Conservation (phyloP, 2,797 vertebrate species). For the Molossus alvarezi region DNA sequence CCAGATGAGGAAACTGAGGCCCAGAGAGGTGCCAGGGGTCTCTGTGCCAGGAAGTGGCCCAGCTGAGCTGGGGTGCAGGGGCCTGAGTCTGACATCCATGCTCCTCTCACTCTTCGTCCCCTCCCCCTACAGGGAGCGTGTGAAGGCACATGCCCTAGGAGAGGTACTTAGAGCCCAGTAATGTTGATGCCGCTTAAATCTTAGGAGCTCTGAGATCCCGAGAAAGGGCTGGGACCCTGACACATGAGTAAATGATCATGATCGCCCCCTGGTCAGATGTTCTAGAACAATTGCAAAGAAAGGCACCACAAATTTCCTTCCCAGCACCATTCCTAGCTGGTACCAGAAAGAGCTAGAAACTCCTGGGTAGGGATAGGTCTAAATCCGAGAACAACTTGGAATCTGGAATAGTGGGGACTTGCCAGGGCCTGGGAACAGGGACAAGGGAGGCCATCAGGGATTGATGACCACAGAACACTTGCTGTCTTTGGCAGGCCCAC, state of each 20-base stretch:
- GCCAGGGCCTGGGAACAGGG: neutral
- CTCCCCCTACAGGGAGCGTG: neutral
- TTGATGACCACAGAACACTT: neutral
- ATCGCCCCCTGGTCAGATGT: neutral
- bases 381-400: neutral
- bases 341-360: neutral
- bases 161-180: neutral
- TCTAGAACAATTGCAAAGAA: neutral
- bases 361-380: neutral
- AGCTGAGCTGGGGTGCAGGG: too few relatives aligned
- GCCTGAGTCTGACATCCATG: neutral
- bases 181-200: neutral
- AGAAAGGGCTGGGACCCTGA: neutral
- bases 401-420: neutral
- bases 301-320: neutral
- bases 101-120: neutral
- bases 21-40: neutral
- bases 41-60: neutral
- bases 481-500: neutral
- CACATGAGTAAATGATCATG: neutral
- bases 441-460: neutral
- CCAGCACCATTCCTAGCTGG: neutral
- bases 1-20: neutral
- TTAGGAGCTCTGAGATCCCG: neutral
- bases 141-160: neutral